phyloP scores from a whole-genome alignment of 2,888 invertebrate genomes.

The Pandemis heparana region DNA sequence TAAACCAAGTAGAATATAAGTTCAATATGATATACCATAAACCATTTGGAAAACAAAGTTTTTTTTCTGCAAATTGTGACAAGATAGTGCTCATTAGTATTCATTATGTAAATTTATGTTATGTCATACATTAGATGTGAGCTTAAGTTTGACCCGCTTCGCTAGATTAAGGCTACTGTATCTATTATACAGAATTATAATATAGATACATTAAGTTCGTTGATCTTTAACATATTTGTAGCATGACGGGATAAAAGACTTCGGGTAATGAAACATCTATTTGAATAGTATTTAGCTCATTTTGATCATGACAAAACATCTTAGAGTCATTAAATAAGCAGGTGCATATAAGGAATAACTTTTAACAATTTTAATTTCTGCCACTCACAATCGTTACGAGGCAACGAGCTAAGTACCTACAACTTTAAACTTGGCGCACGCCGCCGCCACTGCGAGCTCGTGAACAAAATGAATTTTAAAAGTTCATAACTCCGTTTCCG shows the following conservation, averaged over 20 bases:
- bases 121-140: slow-evolving; percentile 34
- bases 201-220: not conserved
- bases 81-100: slow-evolving; percentile 8
- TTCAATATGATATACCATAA: not conserved
- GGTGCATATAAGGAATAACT: not conserved
- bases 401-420: slow-evolving; percentile 8
- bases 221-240: not conserved
- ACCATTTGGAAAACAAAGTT: not conserved
- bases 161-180: slow-evolving; percentile 32
- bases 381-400: slow-evolving; percentile 13
- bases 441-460: slow-evolving; percentile 26
- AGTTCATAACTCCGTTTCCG: slow-evolving; percentile 71
- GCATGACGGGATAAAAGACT: not conserved
- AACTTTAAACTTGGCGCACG: slow-evolving; percentile 28
- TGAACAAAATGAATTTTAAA: slow-evolving; percentile 63
- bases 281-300: too few relatives aligned
- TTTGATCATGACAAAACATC: not conserved
- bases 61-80: slow-evolving; percentile 8
- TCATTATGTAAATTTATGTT: slow-evolving; percentile 40
- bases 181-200: not conserved
- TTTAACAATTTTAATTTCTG: slow-evolving; percentile 17
- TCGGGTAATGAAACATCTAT: not conserved
- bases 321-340: not conserved
- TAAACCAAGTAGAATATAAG: too few relatives aligned
- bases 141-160: slow-evolving; percentile 37